Percentiles rank a stretch among this genome's conserved stretches.
Conservation (phyloP, 2,797 vertebrate species). For the Enoplosus armatus region DNA sequence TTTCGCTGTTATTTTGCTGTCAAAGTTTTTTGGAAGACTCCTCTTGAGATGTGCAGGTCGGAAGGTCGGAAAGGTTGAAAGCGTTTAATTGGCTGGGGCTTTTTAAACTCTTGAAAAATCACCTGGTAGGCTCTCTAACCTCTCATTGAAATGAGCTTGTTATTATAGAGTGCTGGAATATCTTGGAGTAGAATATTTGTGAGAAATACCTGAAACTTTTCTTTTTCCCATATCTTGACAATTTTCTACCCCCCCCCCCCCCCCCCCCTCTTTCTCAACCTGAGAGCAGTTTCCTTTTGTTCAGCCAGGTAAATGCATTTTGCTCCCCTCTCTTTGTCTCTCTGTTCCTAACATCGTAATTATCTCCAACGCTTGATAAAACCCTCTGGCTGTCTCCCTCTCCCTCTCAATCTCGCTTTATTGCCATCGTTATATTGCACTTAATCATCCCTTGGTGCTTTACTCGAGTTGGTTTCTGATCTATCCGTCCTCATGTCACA, state of each 20-base stretch:
- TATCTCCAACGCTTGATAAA: slow-evolving; percentile 67
- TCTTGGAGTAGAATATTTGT: slow-evolving; percentile 27
- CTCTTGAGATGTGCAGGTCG: background rate
- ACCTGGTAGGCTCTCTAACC: slow-evolving; percentile 11
- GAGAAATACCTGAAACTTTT: slow-evolving; percentile 43
- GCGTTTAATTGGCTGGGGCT: slow-evolving; percentile 49
- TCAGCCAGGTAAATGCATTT: slow-evolving; percentile 46
- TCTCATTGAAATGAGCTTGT: slow-evolving; percentile 34
- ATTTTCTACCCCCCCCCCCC: too few relatives aligned
- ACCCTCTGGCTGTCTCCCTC: slow-evolving; percentile 62
- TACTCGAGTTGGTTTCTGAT: slow-evolving; percentile 34
- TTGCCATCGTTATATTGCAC: slow-evolving; percentile 65
- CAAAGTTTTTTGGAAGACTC: background rate
- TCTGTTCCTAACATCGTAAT: slow-evolving; percentile 56
- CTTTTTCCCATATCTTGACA: too few relatives aligned
- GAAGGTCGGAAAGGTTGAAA: slow-evolving; percentile 35
- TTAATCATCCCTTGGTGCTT: slow-evolving; percentile 56
- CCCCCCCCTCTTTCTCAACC: too few relatives aligned
- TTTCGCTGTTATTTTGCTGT: slow-evolving; percentile 23
- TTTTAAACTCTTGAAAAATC: slow-evolving; percentile 25
- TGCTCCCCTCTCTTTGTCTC: slow-evolving; percentile 22
- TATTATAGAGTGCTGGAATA: slow-evolving; percentile 12
- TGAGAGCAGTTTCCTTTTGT: slow-evolving; percentile 31
- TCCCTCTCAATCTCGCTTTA: slow-evolving; percentile 61
- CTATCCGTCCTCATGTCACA: background rate